These are phyloP conservation scores for Chelon auratus DNA, from an alignment of 2,797 vertebrate species.

Conservation along the genomic window DNA sequence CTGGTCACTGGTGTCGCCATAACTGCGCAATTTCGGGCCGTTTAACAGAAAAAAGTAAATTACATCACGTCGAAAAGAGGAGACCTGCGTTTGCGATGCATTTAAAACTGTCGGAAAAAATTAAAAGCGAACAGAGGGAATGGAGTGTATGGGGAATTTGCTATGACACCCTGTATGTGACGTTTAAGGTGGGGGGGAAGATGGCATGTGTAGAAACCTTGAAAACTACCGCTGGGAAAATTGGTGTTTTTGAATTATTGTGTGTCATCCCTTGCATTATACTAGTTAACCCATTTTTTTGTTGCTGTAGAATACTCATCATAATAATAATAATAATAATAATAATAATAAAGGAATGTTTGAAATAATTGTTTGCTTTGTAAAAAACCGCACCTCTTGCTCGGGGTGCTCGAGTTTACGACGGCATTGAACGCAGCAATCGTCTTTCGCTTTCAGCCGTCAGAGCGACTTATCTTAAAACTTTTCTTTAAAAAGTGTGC, in stretches of 20 bases:
- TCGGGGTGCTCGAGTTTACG: background rate
- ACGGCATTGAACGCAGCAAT: slow-evolving; percentile 32
- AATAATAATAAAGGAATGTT: background rate
- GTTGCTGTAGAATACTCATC: too few relatives aligned
- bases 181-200: slow-evolving; percentile 12
- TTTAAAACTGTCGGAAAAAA: slow-evolving; percentile 27
- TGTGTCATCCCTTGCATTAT: background rate
- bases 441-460: background rate
- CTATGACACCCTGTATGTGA: slow-evolving; percentile 32
- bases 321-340: background rate
- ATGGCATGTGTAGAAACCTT: slow-evolving; percentile 37
- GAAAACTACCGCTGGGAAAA: slow-evolving; percentile 44
- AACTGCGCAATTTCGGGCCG: slow-evolving; percentile 27
- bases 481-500: background rate
- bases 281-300: too few relatives aligned
- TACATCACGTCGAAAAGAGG: slow-evolving; percentile 4
- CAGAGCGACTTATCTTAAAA: slow-evolving; percentile 2
- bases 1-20: background rate
- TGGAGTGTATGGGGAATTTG: slow-evolving; percentile 46
- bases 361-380: background rate
- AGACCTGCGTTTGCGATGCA: slow-evolving; percentile 10
- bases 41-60: background rate
- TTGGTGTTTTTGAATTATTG: slow-evolving; percentile 1
- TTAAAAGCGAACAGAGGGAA: background rate
- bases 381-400: background rate